These are phyloP conservation scores for Mus pahari DNA, from an alignment of 2,113 vertebrate genomes.

Conservation along the genomic window DNA sequence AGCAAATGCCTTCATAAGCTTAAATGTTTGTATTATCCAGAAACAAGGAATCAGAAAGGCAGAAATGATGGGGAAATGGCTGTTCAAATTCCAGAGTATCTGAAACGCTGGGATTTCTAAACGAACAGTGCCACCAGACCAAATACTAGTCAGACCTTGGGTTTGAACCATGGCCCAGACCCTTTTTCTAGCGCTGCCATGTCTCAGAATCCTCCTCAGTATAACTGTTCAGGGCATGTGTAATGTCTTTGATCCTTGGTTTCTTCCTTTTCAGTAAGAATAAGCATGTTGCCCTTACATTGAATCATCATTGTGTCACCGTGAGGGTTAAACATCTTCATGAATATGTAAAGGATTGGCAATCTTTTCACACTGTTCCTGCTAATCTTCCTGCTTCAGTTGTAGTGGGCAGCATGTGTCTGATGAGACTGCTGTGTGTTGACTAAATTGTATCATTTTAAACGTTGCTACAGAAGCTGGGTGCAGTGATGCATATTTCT, in stretches of 20 bases:
- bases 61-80: neutral
- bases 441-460: neutral
- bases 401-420: neutral
- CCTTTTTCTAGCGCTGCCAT: neutral
- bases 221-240: neutral
- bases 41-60: neutral
- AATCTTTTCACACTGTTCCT: neutral
- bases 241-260: neutral
- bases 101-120: neutral
- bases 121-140: neutral
- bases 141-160: neutral
- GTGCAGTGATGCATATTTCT: neutral
- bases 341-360: neutral
- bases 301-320: neutral
- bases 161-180: neutral
- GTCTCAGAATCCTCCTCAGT: neutral
- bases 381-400: neutral
- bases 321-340: neutral
- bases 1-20: neutral
- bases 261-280: neutral
- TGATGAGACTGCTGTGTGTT: neutral
- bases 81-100: neutral
- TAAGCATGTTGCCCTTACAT: neutral
- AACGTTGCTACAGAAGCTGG: neutral
- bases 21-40: neutral